phyloP scores from a whole-genome alignment of 2,888 invertebrate genomes.

The Drosophila meridionalis region DNA sequence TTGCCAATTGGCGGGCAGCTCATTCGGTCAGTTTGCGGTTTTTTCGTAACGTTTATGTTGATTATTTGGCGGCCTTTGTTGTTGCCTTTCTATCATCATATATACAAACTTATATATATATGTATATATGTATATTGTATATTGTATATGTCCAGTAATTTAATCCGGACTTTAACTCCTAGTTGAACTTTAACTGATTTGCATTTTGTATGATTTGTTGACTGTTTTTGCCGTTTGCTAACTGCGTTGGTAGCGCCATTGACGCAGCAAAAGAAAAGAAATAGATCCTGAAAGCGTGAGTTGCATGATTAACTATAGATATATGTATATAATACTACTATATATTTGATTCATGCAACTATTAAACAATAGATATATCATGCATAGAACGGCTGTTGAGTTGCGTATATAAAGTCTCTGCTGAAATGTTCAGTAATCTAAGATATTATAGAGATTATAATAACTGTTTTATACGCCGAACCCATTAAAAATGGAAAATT shows the following conservation, averaged over 20 bases:
- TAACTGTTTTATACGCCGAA: too few relatives aligned
- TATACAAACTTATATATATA: not conserved
- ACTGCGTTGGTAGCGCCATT: slow-evolving; percentile 51
- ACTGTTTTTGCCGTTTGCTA: slow-evolving; percentile 39
- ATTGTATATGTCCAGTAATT: slow-evolving; percentile 27
- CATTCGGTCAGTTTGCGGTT: slow-evolving; percentile 65
- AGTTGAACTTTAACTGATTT: slow-evolving; percentile 16
- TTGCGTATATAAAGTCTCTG: slow-evolving; percentile 13
- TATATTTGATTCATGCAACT: not conserved
- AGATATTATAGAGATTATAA: not conserved
- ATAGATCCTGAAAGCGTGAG: slow-evolving; percentile 48
- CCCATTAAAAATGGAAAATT: too few relatives aligned
- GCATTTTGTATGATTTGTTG: slow-evolving; percentile 49
- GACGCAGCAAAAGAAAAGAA: slow-evolving; percentile 2
- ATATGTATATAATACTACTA: not conserved
- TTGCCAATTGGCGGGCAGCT: slow-evolving; percentile 34
- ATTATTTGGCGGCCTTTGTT: slow-evolving; percentile 43
- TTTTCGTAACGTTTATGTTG: slow-evolving; percentile 55
- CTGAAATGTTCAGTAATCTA: not conserved
- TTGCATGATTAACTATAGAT: slow-evolving; percentile 29
- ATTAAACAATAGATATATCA: slow-evolving; percentile 13
- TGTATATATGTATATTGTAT: not conserved
- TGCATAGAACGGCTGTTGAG: slow-evolving; percentile 38
- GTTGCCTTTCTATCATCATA: slow-evolving; percentile 31
- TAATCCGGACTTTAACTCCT: slow-evolving; percentile 34